phyloP scores from a whole-genome alignment of 2,113 vertebrate genomes.

The Catharus fuscescens region DNA sequence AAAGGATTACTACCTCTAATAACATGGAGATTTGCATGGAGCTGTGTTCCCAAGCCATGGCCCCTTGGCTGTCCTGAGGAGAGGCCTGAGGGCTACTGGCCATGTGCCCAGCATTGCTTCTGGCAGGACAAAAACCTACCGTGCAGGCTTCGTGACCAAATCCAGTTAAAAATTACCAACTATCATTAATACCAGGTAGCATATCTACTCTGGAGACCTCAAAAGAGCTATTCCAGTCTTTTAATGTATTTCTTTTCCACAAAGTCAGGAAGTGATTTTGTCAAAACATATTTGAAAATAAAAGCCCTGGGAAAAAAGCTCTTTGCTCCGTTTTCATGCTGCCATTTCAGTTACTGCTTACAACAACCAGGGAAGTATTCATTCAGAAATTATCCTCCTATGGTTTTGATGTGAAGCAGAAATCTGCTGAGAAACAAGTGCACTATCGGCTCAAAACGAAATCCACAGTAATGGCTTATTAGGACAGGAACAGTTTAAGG shows the following conservation, averaged over 20 bases:
- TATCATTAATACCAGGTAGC: background rate
- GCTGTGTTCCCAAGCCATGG: too few species aligned
- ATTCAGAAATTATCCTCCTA: background rate
- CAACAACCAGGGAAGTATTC: background rate
- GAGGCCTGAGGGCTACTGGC: background rate
- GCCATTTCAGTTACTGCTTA: background rate
- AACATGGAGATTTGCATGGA: background rate
- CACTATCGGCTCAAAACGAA: background rate
- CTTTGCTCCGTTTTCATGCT: background rate
- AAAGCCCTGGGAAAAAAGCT: too few species aligned
- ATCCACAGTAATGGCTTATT: background rate
- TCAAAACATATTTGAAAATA: background rate
- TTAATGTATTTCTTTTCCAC: background rate
- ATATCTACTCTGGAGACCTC: background rate
- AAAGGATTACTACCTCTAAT: background rate
- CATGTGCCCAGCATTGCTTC: background rate
- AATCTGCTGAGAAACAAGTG: background rate
- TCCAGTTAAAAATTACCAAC: background rate
- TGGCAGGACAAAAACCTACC: background rate
- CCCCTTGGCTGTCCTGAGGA: background rate
- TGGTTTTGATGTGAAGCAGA: background rate
- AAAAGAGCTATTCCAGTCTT: background rate
- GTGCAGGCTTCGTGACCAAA: accelerated
- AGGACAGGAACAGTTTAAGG: background rate
- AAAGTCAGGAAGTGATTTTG: background rate